A percentile compares a stretch with the other conserved stretches of the same genome.
Conservation (phyloP, 2,113 vertebrate genomes). For the Strix aluco region DNA sequence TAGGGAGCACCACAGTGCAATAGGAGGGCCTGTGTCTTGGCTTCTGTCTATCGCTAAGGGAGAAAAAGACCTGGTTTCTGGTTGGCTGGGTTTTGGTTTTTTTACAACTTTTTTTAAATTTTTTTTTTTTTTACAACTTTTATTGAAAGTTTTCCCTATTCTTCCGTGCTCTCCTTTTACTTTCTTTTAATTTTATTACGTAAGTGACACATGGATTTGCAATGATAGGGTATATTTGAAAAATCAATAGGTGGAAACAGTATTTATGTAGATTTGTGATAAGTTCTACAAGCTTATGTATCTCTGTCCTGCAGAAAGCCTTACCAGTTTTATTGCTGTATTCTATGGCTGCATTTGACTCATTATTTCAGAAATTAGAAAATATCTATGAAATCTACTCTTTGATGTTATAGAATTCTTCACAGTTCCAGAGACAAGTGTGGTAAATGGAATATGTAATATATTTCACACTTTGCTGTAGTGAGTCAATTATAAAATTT, state of each 20-base stretch:
- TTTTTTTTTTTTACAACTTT: background rate
- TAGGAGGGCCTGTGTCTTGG: background rate
- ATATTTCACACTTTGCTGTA: background rate
- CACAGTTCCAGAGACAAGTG: background rate
- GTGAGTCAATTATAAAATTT: background rate
- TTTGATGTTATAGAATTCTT: background rate
- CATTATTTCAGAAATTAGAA: background rate
- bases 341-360: background rate
- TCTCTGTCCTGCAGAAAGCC: background rate
- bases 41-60: background rate
- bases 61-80: background rate
- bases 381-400: background rate
- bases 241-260: background rate
- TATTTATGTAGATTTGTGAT: background rate
- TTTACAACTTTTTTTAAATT: background rate
- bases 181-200: background rate
- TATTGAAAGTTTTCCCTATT: background rate
- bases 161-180: background rate
- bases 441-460: background rate
- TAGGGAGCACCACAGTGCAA: background rate
- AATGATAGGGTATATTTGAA: background rate
- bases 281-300: background rate
- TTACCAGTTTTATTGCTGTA: background rate
- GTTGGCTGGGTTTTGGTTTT: background rate
- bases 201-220: background rate